Evolutionary conservation across 2,113 vertebrate genomes (phyloP).

Genomic region (Forbesichthys agassizii): DNA sequence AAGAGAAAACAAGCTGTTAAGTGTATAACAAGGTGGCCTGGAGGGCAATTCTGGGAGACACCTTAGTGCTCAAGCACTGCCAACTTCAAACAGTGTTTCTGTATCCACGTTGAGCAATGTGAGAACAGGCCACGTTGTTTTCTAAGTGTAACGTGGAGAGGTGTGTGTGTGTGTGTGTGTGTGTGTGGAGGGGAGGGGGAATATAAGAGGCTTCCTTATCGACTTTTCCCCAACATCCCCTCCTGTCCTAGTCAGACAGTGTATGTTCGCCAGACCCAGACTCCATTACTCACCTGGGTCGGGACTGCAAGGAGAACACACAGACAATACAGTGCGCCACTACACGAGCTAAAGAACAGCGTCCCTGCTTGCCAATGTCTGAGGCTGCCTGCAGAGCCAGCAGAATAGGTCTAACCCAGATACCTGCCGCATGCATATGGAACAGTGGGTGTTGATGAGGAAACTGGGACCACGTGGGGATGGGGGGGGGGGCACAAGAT

Average conservation of each 20-base stretch:
- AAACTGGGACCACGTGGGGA: too few relatives aligned
- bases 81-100: conserved; percentile 70
- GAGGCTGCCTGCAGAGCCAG: not conserved
- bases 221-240: conserved; percentile 10
- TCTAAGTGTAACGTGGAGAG: conserved; percentile 33
- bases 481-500: too few relatives aligned
- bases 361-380: conserved; percentile 7
- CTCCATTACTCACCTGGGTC: conserved; percentile 13
- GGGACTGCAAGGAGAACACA: conserved; percentile 33
- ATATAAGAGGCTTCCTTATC: conserved; percentile 17
- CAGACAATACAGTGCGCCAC: not conserved
- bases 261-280: conserved; percentile 21
- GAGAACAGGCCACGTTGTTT: conserved; percentile 51
- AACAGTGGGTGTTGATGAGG: too few relatives aligned
- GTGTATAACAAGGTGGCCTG: conserved; percentile 76
- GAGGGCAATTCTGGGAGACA: conserved; percentile 73
- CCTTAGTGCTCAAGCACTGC: conserved; percentile 54
- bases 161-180: not conserved
- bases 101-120: conserved; percentile 44
- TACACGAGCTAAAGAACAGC: conserved; percentile 12
- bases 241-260: conserved; percentile 35
- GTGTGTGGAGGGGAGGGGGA: not conserved
- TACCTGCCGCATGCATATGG: not conserved
- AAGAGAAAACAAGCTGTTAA: conserved; percentile 78
- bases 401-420: not conserved